These are phyloP conservation scores for Linnaemya tessellans DNA, from an alignment of 2,888 invertebrate species.

Conservation along the genomic window DNA sequence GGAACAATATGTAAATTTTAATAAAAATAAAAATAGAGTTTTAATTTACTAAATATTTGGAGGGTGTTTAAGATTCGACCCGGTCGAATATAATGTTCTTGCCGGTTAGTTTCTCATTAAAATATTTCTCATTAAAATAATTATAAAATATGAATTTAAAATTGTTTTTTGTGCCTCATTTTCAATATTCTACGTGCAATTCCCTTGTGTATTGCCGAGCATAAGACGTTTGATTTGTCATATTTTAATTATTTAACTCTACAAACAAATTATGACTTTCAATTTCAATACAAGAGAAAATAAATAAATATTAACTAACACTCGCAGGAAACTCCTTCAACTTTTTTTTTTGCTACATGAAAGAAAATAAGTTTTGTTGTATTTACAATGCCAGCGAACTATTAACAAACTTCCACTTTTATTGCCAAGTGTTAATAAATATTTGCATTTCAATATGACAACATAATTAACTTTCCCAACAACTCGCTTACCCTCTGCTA, in stretches of 20 bases:
- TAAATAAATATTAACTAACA: neutral
- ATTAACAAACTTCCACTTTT: constrained; percentile 8
- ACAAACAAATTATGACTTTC: neutral
- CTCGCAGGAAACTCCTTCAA: neutral
- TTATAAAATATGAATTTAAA: no score
- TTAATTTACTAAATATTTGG: no score
- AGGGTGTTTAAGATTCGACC: no score
- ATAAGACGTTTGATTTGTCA: neutral
- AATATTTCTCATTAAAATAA: no score
- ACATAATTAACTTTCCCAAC: constrained; percentile 62
- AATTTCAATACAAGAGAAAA: neutral
- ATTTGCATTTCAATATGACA: constrained; percentile 64
- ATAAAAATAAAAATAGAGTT: no score
- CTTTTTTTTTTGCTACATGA: neutral
- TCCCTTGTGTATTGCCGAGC: neutral
- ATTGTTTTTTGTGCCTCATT: no score
- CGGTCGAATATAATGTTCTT: no score
- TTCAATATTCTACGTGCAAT: neutral
- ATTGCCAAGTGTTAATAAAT: constrained; percentile 32
- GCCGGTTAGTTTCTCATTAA: no score
- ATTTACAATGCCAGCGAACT: neutral
- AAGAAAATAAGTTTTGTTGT: neutral
- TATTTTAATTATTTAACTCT: neutral
- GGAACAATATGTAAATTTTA: no score
- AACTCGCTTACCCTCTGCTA: constrained; percentile 28